These are phyloP conservation scores for Pimpla rufipes DNA, from an alignment of 2,888 invertebrate genomes.

Conservation along the genomic window DNA sequence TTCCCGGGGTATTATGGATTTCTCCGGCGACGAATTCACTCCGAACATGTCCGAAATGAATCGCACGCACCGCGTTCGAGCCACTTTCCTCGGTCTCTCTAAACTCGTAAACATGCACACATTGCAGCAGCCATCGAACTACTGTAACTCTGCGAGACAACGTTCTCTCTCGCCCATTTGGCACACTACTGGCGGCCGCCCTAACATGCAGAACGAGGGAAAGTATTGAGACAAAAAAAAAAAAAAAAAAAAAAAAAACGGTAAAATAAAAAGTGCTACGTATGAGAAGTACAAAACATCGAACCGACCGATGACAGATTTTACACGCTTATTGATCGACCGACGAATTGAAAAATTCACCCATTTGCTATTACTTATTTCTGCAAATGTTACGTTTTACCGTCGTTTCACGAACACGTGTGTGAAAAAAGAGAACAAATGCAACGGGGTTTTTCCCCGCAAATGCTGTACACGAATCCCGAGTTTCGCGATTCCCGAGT, in stretches of 20 bases:
- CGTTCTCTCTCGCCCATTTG: conserved; percentile 43
- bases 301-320: neutral
- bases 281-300: neutral
- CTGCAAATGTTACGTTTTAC: no score
- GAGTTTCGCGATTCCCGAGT: neutral
- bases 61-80: conserved; percentile 72
- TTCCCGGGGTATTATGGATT: no score
- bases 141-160: conserved; percentile 56
- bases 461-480: neutral
- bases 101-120: conserved; percentile 77
- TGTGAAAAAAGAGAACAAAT: no score
- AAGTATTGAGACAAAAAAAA: no score
- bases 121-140: conserved; percentile 77
- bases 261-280: conserved; percentile 5
- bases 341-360: no score
- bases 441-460: neutral
- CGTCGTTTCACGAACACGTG: no score
- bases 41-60: conserved; percentile 12
- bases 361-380: no score
- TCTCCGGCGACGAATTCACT: no score
- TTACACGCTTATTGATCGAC: neutral
- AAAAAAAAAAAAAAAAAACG: no score
- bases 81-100: conserved; percentile 71
- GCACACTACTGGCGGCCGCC: conserved; percentile 68
- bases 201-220: conserved; percentile 77